Evolutionary conservation across 2,797 vertebrate genomes (phyloP).

Genomic region (Oryzias sinensis): DNA sequence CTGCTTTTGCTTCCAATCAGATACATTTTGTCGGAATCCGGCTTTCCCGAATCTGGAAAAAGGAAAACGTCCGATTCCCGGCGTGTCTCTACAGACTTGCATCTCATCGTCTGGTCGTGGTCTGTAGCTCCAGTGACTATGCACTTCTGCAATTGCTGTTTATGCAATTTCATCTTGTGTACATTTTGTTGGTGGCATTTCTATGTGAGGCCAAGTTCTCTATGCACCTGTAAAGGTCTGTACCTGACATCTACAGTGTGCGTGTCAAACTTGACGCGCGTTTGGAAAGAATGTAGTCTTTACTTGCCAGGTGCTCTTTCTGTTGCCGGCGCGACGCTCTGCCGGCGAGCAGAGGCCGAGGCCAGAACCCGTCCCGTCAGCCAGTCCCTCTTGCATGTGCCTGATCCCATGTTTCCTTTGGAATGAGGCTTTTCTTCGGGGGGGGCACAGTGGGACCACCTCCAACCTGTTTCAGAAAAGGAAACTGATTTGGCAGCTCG

Average conservation of each 20-base stretch:
- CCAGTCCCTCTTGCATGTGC: slow-evolving; percentile 5
- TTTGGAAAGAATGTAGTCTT: slow-evolving; percentile 64
- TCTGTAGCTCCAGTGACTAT: slow-evolving; percentile 67
- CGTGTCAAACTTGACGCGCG: slow-evolving; percentile 51
- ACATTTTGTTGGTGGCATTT: slow-evolving; percentile 40
- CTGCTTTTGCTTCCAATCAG: neutral
- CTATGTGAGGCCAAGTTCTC: slow-evolving; percentile 52
- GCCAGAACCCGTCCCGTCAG: slow-evolving; percentile 27
- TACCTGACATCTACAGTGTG: slow-evolving; percentile 36
- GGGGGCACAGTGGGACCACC: too few relatives aligned
- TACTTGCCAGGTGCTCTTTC: slow-evolving; percentile 52
- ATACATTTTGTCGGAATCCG: slow-evolving; percentile 16
- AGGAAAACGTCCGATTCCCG: slow-evolving; percentile 27
- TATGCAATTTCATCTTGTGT: slow-evolving; percentile 72
- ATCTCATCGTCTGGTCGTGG: slow-evolving; percentile 35
- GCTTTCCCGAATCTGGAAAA: neutral
- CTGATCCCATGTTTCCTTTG: neutral
- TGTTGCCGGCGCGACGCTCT: slow-evolving; percentile 36
- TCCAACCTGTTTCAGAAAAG: neutral
- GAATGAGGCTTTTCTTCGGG: neutral
- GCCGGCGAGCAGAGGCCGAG: slow-evolving; percentile 31
- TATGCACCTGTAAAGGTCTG: slow-evolving; percentile 64
- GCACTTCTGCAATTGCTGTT: slow-evolving; percentile 70
- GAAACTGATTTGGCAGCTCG: slow-evolving; percentile 1
- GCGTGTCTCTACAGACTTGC: slow-evolving; percentile 36